These are phyloP conservation scores for Catocala sponsa DNA, from an alignment of 2,888 invertebrate genomes.

Conservation along the genomic window DNA sequence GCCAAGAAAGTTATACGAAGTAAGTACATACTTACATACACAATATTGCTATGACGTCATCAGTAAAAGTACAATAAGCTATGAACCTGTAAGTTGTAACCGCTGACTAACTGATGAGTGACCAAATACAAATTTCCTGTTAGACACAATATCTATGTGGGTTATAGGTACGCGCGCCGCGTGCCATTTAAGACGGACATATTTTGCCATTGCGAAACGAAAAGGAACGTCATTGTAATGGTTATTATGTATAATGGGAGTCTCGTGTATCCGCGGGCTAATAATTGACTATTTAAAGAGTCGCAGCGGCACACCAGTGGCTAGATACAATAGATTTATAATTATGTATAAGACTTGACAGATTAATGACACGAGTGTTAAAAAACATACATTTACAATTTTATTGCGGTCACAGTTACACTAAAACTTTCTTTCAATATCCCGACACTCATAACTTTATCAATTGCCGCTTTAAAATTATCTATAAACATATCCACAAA, in stretches of 20 bases:
- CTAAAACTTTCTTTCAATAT: too few relatives aligned
- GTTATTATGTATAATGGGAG: not conserved
- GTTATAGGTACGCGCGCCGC: too few relatives aligned
- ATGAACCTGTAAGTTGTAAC: not conserved
- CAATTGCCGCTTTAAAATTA: too few relatives aligned
- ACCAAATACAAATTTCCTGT: constrained; percentile 10
- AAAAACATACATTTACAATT: too few relatives aligned
- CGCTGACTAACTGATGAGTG: not conserved
- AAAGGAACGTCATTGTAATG: not conserved
- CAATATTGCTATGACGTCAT: constrained; percentile 1
- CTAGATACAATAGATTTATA: too few relatives aligned
- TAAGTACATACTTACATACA: not conserved
- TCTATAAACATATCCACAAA: too few relatives aligned
- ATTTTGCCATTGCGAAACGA: constrained; percentile 4
- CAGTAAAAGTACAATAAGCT: not conserved
- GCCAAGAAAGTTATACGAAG: too few relatives aligned
- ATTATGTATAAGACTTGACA: not conserved
- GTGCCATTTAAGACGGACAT: constrained; percentile 1
- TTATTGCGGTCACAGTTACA: too few relatives aligned
- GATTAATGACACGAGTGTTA: too few relatives aligned
- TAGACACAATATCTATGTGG: not conserved
- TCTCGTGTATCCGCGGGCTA: not conserved
- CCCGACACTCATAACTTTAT: too few relatives aligned
- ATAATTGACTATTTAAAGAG: not conserved
- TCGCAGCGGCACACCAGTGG: too few relatives aligned